Evolutionary conservation across 2,797 vertebrate genomes (phyloP).

Genomic region (Syngnathus acus): DNA sequence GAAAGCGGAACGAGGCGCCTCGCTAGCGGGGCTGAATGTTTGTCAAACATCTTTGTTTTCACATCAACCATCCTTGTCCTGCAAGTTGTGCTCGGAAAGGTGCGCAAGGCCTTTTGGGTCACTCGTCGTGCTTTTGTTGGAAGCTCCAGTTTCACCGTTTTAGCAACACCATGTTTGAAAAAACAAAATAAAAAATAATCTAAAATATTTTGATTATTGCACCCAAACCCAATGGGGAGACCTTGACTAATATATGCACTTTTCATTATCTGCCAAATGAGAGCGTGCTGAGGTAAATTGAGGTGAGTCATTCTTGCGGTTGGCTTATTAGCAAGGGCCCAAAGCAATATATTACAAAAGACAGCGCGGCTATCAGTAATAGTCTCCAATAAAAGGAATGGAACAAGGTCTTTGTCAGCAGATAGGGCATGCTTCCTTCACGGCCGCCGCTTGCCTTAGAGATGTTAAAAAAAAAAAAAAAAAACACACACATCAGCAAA

Average conservation of each 20-base stretch:
- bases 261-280: constrained; percentile 51
- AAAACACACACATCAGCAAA: constrained; percentile 41
- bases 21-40: not conserved
- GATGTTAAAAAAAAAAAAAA: constrained; percentile 61
- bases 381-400: constrained; percentile 46
- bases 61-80: not conserved
- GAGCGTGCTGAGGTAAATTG: constrained; percentile 39
- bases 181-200: no score
- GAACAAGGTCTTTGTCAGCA: constrained; percentile 68
- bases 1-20: not conserved
- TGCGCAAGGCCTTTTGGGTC: no score
- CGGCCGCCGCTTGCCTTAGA: constrained; percentile 40
- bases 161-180: not conserved
- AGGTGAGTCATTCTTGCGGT: constrained; percentile 47
- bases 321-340: constrained; percentile 41
- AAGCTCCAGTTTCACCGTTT: no score
- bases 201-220: not conserved
- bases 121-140: no score
- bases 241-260: constrained; percentile 3
- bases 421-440: constrained; percentile 48
- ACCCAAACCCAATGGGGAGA: not conserved
- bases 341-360: constrained; percentile 40
- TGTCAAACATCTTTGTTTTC: constrained; percentile 1
- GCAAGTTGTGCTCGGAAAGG: not conserved
- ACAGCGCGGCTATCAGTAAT: constrained; percentile 50